phyloP scores from a whole-genome alignment of 2,113 vertebrate species.

The Glaucomys volans region DNA sequence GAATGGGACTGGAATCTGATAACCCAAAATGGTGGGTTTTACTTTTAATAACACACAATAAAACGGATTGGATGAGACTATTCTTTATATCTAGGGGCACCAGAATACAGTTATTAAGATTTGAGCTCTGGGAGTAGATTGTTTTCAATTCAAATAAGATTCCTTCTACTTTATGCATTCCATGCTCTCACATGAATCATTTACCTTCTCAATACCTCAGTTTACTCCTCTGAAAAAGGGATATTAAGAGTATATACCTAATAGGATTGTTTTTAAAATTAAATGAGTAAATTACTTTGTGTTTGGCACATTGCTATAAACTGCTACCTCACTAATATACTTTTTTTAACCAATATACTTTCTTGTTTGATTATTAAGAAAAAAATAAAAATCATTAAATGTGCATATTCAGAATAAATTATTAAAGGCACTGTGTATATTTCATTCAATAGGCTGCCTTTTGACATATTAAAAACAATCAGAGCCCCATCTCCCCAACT shows the following conservation, averaged over 20 bases:
- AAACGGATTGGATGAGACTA: not conserved
- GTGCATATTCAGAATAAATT: not conserved
- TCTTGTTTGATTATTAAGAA: not conserved
- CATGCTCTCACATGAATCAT: not conserved
- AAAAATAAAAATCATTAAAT: not conserved
- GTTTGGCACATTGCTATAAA: not conserved
- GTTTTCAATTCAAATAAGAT: not conserved
- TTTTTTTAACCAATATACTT: not conserved
- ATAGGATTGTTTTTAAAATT: not conserved
- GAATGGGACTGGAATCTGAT: not conserved
- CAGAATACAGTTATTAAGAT: not conserved
- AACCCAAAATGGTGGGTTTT: not conserved
- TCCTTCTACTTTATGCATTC: not conserved
- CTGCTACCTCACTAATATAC: not conserved
- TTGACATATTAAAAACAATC: conserved; percentile 16
- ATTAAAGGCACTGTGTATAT: not conserved
- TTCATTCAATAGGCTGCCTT: conserved; percentile 18
- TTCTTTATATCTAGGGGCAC: not conserved
- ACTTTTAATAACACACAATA: not conserved
- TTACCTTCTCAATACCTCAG: not conserved
- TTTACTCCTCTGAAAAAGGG: not conserved
- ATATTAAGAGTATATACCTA: not conserved
- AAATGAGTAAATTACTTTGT: conserved; percentile 1
- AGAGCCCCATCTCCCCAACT: not conserved
- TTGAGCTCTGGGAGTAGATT: not conserved